Evolutionary conservation across 2,888 invertebrate genomes (phyloP).

Genomic region (Prenolepis imparis): DNA sequence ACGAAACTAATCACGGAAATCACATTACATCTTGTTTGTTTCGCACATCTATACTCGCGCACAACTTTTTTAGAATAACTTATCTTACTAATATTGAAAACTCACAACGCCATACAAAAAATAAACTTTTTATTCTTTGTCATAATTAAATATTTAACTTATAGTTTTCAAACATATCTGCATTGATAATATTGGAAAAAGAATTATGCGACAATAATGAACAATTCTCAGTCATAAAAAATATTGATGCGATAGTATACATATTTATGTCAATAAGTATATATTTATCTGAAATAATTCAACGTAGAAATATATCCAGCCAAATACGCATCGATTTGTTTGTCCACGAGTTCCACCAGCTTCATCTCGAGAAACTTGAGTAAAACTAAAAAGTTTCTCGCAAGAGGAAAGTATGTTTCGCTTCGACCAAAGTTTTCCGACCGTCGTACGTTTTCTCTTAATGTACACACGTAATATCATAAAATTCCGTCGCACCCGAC

Average conservation of each 20-base stretch:
- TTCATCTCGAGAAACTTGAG: background rate
- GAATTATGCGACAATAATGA: background rate
- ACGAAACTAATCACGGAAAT: conserved; percentile 53
- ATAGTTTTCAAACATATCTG: background rate
- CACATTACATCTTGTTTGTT: background rate
- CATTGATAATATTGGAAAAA: background rate
- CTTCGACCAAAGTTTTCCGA: background rate
- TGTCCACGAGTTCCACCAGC: background rate
- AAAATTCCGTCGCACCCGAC: conserved; percentile 15
- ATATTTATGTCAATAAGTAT: background rate
- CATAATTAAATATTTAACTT: background rate
- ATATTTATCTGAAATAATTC: background rate
- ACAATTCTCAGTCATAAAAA: background rate
- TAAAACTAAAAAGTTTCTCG: conserved; percentile 1
- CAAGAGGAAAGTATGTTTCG: conserved; percentile 5
- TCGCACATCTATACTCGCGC: background rate
- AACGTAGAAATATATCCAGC: background rate
- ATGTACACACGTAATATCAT: conserved; percentile 3
- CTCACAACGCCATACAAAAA: background rate
- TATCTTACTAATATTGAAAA: conserved; percentile 13
- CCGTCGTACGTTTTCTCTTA: conserved; percentile 30
- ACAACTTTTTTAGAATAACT: background rate
- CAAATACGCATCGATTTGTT: background rate
- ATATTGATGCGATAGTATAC: background rate
- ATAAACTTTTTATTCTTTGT: too few relatives aligned